phyloP scores from a whole-genome alignment of 2,888 invertebrate species.

The Spicauda simplicius region DNA sequence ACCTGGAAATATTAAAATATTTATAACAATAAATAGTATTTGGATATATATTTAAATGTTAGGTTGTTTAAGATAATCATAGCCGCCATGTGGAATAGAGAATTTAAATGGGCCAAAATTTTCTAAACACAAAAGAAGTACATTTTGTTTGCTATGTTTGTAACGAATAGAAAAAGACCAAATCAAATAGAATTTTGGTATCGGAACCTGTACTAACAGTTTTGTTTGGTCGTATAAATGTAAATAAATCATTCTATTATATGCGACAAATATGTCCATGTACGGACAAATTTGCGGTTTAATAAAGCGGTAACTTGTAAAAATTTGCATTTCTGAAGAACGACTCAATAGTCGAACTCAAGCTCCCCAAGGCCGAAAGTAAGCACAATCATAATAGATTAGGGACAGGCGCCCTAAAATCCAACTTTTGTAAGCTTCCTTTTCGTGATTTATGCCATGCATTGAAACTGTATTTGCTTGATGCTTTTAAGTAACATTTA shows the following conservation, averaged over 20 bases:
- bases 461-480: not conserved
- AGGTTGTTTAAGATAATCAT: not conserved
- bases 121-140: not conserved
- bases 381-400: constrained; percentile 6
- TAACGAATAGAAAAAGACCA: not conserved
- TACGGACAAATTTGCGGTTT: not conserved
- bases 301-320: constrained; percentile 11
- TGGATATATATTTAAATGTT: not conserved
- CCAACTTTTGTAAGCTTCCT: not conserved
- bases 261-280: not conserved
- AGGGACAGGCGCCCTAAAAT: constrained; percentile 5
- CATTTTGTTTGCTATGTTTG: not conserved
- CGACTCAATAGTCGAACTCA: constrained; percentile 19
- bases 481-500: not conserved
- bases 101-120: not conserved
- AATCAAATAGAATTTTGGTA: no score
- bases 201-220: no score
- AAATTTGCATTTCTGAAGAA: constrained; percentile 23
- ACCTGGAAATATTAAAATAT: constrained; percentile 1
- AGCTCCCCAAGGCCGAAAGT: constrained; percentile 11
- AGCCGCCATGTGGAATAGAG: not conserved
- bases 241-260: not conserved
- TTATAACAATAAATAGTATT: not conserved
- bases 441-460: not conserved
- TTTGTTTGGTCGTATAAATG: no score